phyloP scores from a whole-genome alignment of 2,113 vertebrate species.

The Catharus bicknelli region DNA sequence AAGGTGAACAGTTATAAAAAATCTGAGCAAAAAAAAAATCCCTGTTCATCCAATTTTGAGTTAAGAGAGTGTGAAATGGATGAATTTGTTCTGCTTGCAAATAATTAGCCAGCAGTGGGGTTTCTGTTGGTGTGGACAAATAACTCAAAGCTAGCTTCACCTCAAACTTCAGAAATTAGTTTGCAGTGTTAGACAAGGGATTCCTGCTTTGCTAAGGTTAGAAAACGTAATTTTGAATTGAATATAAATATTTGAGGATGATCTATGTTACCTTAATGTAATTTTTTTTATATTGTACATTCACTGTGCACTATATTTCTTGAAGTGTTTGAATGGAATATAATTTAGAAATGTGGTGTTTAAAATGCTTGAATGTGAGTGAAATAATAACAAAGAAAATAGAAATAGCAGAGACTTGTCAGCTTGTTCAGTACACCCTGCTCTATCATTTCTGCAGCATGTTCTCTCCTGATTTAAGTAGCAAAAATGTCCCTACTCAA shows the following conservation, averaged over 20 bases:
- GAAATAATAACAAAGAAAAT: constrained; percentile 21
- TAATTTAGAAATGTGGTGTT: not conserved
- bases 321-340: not conserved
- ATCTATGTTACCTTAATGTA: constrained; percentile 1
- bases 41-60: constrained; percentile 23
- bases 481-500: constrained; percentile 1
- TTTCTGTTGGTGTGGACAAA: constrained; percentile 32
- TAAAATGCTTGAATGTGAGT: not conserved
- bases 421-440: not conserved
- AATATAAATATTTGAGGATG: constrained; percentile 36
- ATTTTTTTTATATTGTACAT: not conserved
- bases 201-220: constrained; percentile 29
- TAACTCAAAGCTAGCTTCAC: constrained; percentile 25
- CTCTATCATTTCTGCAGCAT: not conserved
- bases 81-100: constrained; percentile 54
- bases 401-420: not conserved
- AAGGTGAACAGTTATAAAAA: constrained; percentile 23
- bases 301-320: not conserved
- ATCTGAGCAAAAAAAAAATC: not conserved
- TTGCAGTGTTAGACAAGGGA: constrained; percentile 19
- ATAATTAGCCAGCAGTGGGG: not conserved
- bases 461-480: constrained; percentile 20
- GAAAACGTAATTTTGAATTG: constrained; percentile 45
- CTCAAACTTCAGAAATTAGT: constrained; percentile 1
- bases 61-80: constrained; percentile 46